Evolutionary conservation across 2,797 vertebrate genomes (phyloP), one percentile per base, ranked within the genome.

Genomic region (Vespertilio murinus): DNA sequence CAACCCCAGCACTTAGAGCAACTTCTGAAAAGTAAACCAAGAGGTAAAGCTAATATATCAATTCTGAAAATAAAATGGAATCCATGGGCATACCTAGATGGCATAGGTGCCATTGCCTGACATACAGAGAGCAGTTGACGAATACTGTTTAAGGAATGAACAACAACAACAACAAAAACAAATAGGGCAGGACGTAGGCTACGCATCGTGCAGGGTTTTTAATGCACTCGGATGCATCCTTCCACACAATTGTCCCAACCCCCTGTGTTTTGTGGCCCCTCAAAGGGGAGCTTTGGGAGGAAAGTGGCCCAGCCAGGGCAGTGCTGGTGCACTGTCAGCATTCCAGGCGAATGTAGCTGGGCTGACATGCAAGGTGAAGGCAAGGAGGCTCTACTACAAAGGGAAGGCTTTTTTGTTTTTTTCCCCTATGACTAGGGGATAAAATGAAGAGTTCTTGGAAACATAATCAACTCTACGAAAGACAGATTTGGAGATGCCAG

Each of bases 391-490:
- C 5, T 5, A 16, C 22, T n/a, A 25, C 0, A 54, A 40, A 85
- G 35, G 40, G 30, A 84, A 80, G 6, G 1, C 23, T 45, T 90
- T 89, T 56, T 71, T 33, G 30, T 10, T 56, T 71, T 33, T 22
- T 59, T 11, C 8, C 11, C 52, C 42, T 92, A 5, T 42, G 42
- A 85, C 16, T 28, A 16, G 56, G 45, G 64, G 64, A 40, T 65
- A 35, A 88, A 52, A 84, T 40, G 30, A 93, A 83, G 74, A 56
- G 38, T 92, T 90, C 70, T 91, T 83, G 17, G 87, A 87, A 95
- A 86, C 33, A 87, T 52, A 75, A 79, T 94, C 47, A 67, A 40
- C 94, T 90, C 65, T 42, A 74, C 84, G 75, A 88, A 95, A 83
- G 42, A 54, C 28, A 83, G 45, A 82, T 86, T 40, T 81, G 88